Conservation (phyloP, 2,113 vertebrate species). For the Paramisgurnus dabryanus region DNA sequence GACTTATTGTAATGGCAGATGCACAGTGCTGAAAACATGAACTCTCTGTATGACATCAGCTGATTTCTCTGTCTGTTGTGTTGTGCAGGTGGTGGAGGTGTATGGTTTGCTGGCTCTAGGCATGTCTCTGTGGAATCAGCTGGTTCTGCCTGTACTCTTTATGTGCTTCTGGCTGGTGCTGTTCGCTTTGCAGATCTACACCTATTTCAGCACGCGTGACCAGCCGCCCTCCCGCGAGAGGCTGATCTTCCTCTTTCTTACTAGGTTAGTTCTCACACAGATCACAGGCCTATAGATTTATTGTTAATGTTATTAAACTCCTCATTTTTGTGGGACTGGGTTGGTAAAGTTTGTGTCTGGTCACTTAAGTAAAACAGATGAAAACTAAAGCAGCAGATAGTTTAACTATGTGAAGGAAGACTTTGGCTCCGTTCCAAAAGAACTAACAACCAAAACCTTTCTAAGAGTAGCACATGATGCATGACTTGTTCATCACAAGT, state of each 20-base stretch:
- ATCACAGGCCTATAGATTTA: too few species aligned
- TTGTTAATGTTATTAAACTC: too few species aligned
- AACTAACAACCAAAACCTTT: too few species aligned
- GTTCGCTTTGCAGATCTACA: conserved; percentile 97
- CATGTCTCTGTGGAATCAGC: conserved; percentile 98
- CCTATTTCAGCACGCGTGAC: conserved; percentile 95
- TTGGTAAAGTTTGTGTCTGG: too few species aligned
- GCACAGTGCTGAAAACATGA: not conserved
- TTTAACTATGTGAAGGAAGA: too few species aligned
- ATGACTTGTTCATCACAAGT: too few species aligned
- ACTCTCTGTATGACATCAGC: not conserved
- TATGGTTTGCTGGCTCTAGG: conserved; percentile 94
- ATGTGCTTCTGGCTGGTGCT: conserved; percentile 99
- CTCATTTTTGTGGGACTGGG: too few species aligned
- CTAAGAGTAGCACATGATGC: too few species aligned
- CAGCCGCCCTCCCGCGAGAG: conserved; percentile 94
- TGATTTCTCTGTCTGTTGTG: not conserved
- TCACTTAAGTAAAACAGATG: too few species aligned
- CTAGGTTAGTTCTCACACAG: conserved; percentile 77
- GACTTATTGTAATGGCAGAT: not conserved
- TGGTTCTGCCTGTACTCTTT: conserved; percentile 95
- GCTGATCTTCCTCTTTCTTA: conserved; percentile 96
- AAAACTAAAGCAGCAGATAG: too few species aligned
- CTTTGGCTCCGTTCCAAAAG: too few species aligned
- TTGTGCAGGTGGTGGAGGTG: conserved; percentile 90